These are phyloP conservation scores for Heliconius cydno DNA, from an alignment of 2,888 invertebrate genomes.

Conservation along the genomic window DNA sequence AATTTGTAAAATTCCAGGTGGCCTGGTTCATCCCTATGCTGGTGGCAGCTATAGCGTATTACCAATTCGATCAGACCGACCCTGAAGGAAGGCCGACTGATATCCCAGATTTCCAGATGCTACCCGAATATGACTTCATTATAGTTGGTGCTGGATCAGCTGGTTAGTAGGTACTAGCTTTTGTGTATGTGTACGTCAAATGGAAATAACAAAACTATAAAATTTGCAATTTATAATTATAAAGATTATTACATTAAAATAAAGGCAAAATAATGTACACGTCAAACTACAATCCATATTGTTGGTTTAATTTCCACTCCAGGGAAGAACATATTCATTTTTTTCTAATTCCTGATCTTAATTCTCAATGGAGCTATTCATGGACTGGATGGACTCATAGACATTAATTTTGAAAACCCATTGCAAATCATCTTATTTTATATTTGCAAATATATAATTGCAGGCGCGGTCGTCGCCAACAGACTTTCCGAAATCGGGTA, in stretches of 20 bases:
- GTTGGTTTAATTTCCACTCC: neutral
- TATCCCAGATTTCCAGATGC: slow-evolving; percentile 85
- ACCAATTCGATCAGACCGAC: slow-evolving; percentile 92
- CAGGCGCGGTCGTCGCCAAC: slow-evolving; percentile 93
- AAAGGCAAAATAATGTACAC: neutral
- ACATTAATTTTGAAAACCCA: neutral
- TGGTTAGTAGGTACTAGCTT: slow-evolving; percentile 77
- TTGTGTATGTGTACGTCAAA: neutral
- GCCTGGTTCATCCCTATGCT: slow-evolving; percentile 93
- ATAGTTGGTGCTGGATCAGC: slow-evolving; percentile 94
- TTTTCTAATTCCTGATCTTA: no score
- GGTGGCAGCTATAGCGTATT: slow-evolving; percentile 93
- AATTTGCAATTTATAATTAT: no score
- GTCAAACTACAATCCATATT: neutral
- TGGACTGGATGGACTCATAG: no score
- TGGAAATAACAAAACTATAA: no score
- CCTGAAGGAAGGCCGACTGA: slow-evolving; percentile 92
- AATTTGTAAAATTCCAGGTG: slow-evolving; percentile 68
- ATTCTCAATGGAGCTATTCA: neutral
- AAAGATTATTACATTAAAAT: neutral
- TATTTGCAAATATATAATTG: slow-evolving; percentile 45
- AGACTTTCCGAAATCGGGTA: slow-evolving; percentile 90
- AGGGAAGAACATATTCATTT: no score
- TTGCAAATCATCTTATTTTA: neutral
- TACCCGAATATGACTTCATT: slow-evolving; percentile 91